Percentiles rank a stretch among this genome's conserved stretches.
Conservation (phyloP, 2,797 vertebrate genomes). For the Alauda arvensis region DNA sequence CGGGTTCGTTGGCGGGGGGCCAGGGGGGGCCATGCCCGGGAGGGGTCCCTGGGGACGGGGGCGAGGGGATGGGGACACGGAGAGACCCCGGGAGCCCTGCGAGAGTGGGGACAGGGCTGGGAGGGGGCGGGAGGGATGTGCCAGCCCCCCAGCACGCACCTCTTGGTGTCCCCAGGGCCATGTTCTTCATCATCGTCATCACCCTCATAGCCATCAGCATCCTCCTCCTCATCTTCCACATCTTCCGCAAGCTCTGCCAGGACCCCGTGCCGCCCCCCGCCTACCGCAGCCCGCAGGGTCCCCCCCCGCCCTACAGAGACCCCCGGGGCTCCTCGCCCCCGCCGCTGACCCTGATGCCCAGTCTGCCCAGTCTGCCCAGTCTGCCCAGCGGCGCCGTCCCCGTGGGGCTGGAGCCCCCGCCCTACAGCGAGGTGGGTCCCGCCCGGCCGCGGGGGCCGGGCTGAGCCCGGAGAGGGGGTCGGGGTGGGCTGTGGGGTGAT, state of each 20-base stretch:
- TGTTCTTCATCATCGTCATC: neutral
- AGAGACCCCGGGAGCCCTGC: neutral
- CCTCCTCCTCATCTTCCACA: neutral
- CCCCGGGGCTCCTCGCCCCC: neutral
- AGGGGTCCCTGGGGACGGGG: neutral
- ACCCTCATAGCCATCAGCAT: neutral
- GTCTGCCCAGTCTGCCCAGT: neutral
- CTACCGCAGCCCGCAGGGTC: neutral
- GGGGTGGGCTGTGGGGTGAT: neutral
- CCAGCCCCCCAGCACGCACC: neutral
- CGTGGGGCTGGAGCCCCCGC: constrained; percentile 6
- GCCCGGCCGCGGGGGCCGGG: neutral
- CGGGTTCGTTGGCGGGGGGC: neutral
- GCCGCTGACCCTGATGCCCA: neutral
- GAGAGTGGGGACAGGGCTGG: neutral
- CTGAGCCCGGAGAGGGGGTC: neutral
- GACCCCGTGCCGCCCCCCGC: neutral
- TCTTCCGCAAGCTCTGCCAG: neutral
- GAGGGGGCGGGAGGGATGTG: neutral
- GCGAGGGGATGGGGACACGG: neutral
- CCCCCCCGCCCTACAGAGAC: neutral
- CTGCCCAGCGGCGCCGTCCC: neutral
- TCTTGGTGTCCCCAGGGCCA: neutral
- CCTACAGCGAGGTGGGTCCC: constrained; percentile 41
- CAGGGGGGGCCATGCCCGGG: neutral